phyloP scores from a whole-genome alignment of 2,113 vertebrate species.

The Podocnemis expansa region DNA sequence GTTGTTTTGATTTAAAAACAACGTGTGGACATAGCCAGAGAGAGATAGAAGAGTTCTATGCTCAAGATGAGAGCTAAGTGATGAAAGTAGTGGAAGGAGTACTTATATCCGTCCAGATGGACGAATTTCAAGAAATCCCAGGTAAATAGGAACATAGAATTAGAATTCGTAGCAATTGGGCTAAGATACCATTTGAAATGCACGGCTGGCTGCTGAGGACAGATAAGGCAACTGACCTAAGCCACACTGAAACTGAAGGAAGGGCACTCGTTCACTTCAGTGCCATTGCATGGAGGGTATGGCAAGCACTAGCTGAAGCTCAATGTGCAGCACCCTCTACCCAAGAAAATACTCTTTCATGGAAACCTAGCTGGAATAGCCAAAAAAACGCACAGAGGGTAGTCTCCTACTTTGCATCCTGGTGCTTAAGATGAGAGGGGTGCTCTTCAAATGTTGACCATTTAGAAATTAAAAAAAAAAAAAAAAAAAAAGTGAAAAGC shows the following conservation, averaged over 20 bases:
- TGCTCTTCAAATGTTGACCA: not conserved
- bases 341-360: not conserved
- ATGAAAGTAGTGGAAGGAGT: not conserved
- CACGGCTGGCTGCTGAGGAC: not conserved
- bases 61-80: not conserved
- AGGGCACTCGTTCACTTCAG: not conserved
- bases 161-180: not conserved
- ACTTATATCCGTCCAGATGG: accelerated
- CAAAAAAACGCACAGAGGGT: not conserved
- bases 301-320: not conserved
- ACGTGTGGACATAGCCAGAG: too few relatives aligned
- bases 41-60: not conserved
- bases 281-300: accelerated
- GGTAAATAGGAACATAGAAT: not conserved
- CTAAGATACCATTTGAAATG: not conserved
- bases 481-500: not conserved
- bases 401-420: not conserved
- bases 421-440: not conserved
- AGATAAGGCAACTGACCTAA: not conserved
- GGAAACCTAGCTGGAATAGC: not conserved
- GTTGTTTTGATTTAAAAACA: too few relatives aligned
- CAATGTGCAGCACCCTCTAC: not conserved
- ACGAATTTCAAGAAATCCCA: not conserved
- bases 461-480: not conserved
- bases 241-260: not conserved